phyloP scores from a whole-genome alignment of 2,888 invertebrate genomes.

The Platycnemis pennipes region DNA sequence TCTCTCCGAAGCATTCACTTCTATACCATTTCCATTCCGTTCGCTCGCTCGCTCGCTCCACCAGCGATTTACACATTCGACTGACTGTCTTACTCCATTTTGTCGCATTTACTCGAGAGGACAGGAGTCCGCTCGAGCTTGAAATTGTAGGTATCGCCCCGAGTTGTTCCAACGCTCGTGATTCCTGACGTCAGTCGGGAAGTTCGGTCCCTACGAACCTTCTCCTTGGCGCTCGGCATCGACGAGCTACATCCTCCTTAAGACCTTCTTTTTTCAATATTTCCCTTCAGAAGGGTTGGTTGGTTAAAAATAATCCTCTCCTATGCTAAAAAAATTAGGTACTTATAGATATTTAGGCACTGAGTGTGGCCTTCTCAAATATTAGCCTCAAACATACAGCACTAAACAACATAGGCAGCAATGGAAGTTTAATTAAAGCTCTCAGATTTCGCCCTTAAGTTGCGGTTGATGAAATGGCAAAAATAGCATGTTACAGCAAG shows the following conservation, averaged over 20 bases:
- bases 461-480: too few relatives aligned
- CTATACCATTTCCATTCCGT: not conserved
- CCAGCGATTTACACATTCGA: constrained; percentile 4
- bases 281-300: too few relatives aligned
- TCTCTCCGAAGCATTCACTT: not conserved
- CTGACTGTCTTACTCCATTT: constrained; percentile 10
- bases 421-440: too few relatives aligned
- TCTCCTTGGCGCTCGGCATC: not conserved
- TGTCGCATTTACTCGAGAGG: constrained; percentile 27
- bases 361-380: too few relatives aligned
- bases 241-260: not conserved
- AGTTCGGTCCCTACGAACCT: not conserved
- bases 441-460: too few relatives aligned
- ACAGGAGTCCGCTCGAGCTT: constrained; percentile 44
- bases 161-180: not conserved
- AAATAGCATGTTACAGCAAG: too few relatives aligned
- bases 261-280: too few relatives aligned
- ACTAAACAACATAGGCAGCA: too few relatives aligned
- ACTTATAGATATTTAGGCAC: too few relatives aligned
- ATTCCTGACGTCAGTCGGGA: not conserved
- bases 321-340: too few relatives aligned
- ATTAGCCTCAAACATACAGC: too few relatives aligned
- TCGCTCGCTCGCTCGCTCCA: not conserved
- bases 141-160: constrained; percentile 54
- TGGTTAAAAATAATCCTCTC: too few relatives aligned